Conservation (phyloP, 2,888 invertebrate genomes). For the Dyspetes luteomarginatus region DNA sequence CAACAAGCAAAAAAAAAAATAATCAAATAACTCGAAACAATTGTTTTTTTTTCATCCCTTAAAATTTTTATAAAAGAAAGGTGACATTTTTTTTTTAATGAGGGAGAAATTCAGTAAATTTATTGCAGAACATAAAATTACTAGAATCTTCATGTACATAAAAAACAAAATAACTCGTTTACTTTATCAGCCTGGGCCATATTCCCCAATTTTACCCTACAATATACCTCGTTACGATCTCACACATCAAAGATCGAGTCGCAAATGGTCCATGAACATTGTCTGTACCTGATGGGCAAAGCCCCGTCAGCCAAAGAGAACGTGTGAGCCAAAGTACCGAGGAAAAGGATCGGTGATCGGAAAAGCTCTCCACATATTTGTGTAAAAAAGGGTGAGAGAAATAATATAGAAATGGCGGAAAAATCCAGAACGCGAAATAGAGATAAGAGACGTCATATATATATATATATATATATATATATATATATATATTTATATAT, state of each 20-base stretch:
- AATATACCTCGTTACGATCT: slow-evolving; percentile 50
- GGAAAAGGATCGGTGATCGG: slow-evolving; percentile 42
- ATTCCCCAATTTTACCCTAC: no score
- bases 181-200: no score
- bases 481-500: neutral
- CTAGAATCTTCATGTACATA: no score
- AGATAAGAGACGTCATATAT: slow-evolving; percentile 14
- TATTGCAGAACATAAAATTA: no score
- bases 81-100: no score
- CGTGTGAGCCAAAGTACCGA: slow-evolving; percentile 7
- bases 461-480: neutral
- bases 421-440: slow-evolving; percentile 38
- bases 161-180: no score
- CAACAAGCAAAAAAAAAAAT: neutral
- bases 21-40: no score
- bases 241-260: slow-evolving; percentile 27
- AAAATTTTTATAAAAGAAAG: no score
- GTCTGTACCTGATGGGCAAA: slow-evolving; percentile 45
- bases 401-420: slow-evolving; percentile 9
- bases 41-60: no score
- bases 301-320: slow-evolving; percentile 1
- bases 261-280: slow-evolving; percentile 24
- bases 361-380: no score
- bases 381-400: slow-evolving; percentile 16
- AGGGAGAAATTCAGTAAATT: no score